Base-by-base conservation (phyloP, 1,140 invertebrate genomes). In the Camponotus pennsylvanicus region DNA sequence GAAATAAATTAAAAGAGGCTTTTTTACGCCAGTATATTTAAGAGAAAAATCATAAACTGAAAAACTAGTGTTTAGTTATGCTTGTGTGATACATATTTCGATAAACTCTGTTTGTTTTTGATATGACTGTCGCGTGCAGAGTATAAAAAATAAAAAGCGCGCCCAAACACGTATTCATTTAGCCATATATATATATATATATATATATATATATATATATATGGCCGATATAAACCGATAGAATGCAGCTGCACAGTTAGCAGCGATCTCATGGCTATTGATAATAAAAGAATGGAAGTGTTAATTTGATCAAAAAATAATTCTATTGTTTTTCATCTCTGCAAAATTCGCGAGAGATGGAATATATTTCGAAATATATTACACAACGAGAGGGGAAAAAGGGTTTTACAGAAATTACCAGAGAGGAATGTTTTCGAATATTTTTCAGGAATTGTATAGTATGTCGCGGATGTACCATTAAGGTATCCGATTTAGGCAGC, bases 401-500 rank as follows among this genome's bases (percentile, higher is more conserved):
- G 27, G 11, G 27, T 18, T 83, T 45, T 32, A 11, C 37, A n/a
- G 37, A 71, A 45, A 52, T 55, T 59, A 52, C 49, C 73, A 82
- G 49, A 34, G 52, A 45, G 37, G 9, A 49, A 59, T 15, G 34
- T 70, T 71, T 82, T 21, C 9, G 4, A n/a, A 59, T 61, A 13
- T 86, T 86, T 69, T 67, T 77, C 95, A 98, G 98, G 91, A 98
- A 98, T 96, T 98, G 98, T 94, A 96, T 98, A 80, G 97, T 98
- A 86, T 97, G 97, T 87, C 96, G 97, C 89, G 96, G 97, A 88
- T 97, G 97, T 90, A 96, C 96, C 45, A 97, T 98, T 84, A 98
- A 98, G 95, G 97, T 98, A 83, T 97, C 97, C 61, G 98, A 98
- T 94, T 96, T 98, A 85, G 97, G 97, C 37, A 96, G 97, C 90